Evolutionary conservation across 2,888 invertebrate species (phyloP).

Genomic region (Shargacucullia verbasci): DNA sequence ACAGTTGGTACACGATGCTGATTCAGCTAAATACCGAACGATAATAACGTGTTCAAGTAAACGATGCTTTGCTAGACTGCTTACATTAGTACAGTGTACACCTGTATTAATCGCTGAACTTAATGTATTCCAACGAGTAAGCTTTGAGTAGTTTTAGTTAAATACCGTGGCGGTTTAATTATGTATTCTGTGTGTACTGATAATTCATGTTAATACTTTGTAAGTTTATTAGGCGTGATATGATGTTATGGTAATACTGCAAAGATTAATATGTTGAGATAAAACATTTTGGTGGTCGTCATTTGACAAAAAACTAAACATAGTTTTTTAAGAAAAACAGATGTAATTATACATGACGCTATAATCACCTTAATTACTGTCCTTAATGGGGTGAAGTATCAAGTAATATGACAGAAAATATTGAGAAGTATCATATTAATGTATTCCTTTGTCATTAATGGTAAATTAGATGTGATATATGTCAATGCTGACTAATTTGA

Average conservation of each 20-base stretch:
- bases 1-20: constrained; percentile 48
- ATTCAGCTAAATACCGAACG: constrained; percentile 66
- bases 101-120: constrained; percentile 34
- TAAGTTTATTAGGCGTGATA: constrained; percentile 18
- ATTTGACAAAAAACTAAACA: too few relatives aligned
- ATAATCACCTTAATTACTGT: too few relatives aligned
- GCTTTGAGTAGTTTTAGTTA: constrained; percentile 16
- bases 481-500: too few relatives aligned
- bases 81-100: constrained; percentile 28
- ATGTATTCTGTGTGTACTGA: constrained; percentile 16
- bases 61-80: constrained; percentile 42
- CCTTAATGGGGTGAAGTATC: too few relatives aligned
- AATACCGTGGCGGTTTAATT: constrained; percentile 9
- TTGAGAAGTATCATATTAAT: too few relatives aligned
- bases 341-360: too few relatives aligned
- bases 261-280: too few relatives aligned
- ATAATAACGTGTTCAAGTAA: constrained; percentile 64
- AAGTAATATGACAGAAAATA: too few relatives aligned
- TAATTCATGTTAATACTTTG: constrained; percentile 34
- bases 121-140: constrained; percentile 10
- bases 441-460: too few relatives aligned
- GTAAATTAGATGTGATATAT: too few relatives aligned
- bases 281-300: too few relatives aligned
- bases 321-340: too few relatives aligned
- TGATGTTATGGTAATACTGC: background rate